Conservation (phyloP, 2,113 vertebrate genomes). For the Archilochus colubris region DNA sequence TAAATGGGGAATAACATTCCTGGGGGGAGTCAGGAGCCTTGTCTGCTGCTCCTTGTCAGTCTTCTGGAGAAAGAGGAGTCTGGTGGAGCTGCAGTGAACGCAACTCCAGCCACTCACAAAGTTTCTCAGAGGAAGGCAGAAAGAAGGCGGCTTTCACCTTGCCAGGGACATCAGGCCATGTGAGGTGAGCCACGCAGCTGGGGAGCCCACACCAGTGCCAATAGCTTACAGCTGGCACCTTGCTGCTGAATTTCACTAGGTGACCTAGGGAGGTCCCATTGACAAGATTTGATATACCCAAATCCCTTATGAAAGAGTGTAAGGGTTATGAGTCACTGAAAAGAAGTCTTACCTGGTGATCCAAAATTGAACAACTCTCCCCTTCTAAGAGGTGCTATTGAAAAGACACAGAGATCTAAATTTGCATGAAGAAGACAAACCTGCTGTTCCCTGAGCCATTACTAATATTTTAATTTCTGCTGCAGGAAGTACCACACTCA, state of each 20-base stretch:
- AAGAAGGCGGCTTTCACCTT: neutral
- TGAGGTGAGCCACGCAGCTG: neutral
- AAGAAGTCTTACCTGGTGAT: neutral
- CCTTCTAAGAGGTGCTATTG: neutral
- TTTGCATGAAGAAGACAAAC: neutral
- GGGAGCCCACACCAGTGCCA: neutral
- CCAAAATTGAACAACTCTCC: neutral
- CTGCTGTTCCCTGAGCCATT: neutral
- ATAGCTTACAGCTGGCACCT: neutral
- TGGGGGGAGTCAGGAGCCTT: neutral
- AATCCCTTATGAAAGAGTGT: neutral
- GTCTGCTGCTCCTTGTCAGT: neutral
- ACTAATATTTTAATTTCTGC: conserved; percentile 56
- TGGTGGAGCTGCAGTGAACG: neutral
- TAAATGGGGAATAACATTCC: neutral
- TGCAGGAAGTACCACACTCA: conserved; percentile 98
- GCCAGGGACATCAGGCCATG: neutral
- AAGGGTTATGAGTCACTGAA: neutral
- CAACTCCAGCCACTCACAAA: neutral
- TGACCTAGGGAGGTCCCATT: neutral
- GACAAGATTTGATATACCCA: neutral
- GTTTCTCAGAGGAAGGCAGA: neutral
- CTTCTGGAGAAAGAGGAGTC: neutral
- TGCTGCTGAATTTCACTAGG: fast-evolving
- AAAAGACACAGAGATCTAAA: neutral